These are phyloP conservation scores for Sinhomidia bicolor DNA, from an alignment of 2,888 invertebrate species.

Conservation along the genomic window DNA sequence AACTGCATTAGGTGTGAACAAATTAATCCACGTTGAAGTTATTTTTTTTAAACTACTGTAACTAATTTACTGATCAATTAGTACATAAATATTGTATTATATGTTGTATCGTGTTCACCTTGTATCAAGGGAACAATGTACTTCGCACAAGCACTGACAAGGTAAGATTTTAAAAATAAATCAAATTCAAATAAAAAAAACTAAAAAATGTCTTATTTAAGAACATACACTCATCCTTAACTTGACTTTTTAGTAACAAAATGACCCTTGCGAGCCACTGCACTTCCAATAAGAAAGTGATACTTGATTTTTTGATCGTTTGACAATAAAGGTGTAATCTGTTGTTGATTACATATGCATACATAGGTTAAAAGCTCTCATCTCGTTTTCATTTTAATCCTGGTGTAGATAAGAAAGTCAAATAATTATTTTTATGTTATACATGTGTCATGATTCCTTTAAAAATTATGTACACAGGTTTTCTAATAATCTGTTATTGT, in stretches of 20 bases:
- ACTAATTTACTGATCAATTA: not conserved
- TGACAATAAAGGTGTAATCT: not conserved
- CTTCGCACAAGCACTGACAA: too few species aligned
- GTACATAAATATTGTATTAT: not conserved
- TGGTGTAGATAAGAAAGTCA: conserved; percentile 13
- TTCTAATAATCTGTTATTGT: not conserved
- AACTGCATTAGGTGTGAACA: too few species aligned
- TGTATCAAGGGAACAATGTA: too few species aligned
- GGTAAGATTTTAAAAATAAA: too few species aligned
- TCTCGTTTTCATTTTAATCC: conserved; percentile 48
- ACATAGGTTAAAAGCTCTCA: not conserved
- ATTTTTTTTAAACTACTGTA: too few species aligned
- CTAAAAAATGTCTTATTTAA: too few species aligned
- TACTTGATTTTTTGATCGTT: not conserved
- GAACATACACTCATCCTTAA: too few species aligned
- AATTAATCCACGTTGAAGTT: too few species aligned
- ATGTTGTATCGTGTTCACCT: too few species aligned
- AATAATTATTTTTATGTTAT: too few species aligned
- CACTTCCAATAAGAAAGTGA: not conserved
- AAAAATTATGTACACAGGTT: not conserved
- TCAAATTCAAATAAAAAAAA: too few species aligned
- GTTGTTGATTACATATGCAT: not conserved
- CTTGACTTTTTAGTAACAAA: not conserved
- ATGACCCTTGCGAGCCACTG: not conserved
- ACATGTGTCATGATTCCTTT: too few species aligned